Evolutionary conservation across 2,113 vertebrate genomes (phyloP).

Genomic region (Progne subis): DNA sequence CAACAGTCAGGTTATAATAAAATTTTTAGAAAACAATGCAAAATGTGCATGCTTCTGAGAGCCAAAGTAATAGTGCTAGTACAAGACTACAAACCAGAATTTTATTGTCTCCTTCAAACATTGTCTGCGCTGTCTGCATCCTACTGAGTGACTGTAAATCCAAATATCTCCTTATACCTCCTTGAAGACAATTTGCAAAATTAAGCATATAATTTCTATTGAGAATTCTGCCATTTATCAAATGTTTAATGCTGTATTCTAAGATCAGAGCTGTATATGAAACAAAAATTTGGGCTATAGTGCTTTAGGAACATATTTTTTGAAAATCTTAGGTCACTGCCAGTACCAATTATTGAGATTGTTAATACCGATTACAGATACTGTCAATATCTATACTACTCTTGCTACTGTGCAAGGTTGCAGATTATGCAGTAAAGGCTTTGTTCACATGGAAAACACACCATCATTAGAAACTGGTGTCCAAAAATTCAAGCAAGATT

Average conservation of each 20-base stretch:
- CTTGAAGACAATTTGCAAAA: neutral
- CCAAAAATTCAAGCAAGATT: neutral
- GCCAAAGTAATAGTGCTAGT: neutral
- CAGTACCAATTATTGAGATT: neutral
- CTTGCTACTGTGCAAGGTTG: neutral
- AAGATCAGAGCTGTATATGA: neutral
- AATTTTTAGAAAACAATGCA: neutral
- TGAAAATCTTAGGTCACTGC: neutral
- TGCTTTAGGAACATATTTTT: neutral
- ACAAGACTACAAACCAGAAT: neutral
- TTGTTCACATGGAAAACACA: neutral
- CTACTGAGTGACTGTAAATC: neutral
- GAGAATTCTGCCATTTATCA: neutral
- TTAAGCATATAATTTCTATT: neutral
- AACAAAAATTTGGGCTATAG: neutral
- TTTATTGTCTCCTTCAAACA: neutral
- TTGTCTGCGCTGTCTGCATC: neutral
- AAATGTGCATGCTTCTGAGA: neutral
- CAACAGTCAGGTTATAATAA: neutral
- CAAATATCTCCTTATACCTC: neutral
- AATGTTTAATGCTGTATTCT: neutral
- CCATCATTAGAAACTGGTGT: neutral
- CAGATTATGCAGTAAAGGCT: neutral
- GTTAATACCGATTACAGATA: neutral
- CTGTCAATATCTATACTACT: neutral